Conservation (phyloP, 2,797 vertebrate genomes). For the Thunnus albacares region DNA sequence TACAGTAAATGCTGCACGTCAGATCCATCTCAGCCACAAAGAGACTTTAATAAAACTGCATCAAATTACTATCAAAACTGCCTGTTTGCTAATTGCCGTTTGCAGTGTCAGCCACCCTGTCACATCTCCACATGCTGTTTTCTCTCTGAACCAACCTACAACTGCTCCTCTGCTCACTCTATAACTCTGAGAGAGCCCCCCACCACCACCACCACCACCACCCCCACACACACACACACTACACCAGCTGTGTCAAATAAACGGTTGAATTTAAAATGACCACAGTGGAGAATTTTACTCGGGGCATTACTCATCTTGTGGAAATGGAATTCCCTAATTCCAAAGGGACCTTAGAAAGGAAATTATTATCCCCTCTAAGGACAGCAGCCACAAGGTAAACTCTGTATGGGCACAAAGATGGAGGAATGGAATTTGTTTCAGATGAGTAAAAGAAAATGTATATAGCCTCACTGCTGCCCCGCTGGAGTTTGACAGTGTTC, state of each 20-base stretch:
- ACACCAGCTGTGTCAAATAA: conserved; percentile 72
- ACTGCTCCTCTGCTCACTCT: conserved; percentile 42
- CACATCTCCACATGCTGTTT: conserved; percentile 73
- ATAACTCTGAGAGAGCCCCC: conserved; percentile 42
- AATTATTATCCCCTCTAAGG: conserved; percentile 68
- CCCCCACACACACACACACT: conserved; percentile 5
- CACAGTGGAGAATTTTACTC: conserved; percentile 70
- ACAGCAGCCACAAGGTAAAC: conserved; percentile 58
- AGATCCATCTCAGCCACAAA: conserved; percentile 31
- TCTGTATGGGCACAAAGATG: conserved; percentile 45
- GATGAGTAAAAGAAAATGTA: conserved; percentile 51
- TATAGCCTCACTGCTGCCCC: conserved; percentile 31
- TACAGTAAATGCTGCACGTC: conserved; percentile 14
- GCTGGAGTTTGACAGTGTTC: conserved; percentile 27
- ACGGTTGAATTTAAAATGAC: conserved; percentile 72
- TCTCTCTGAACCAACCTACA: conserved; percentile 44
- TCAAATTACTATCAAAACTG: conserved; percentile 37
- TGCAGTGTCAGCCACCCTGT: conserved; percentile 51
- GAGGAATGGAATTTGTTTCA: conserved; percentile 54
- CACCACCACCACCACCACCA: not conserved
- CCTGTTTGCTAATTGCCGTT: conserved; percentile 61
- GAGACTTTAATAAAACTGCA: conserved; percentile 44
- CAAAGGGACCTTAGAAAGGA: conserved; percentile 70
- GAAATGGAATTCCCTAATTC: conserved; percentile 77
- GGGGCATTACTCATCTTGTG: conserved; percentile 73